These are phyloP conservation scores for Augochlorella aurata DNA, from an alignment of 2,888 invertebrate genomes.

Conservation along the genomic window DNA sequence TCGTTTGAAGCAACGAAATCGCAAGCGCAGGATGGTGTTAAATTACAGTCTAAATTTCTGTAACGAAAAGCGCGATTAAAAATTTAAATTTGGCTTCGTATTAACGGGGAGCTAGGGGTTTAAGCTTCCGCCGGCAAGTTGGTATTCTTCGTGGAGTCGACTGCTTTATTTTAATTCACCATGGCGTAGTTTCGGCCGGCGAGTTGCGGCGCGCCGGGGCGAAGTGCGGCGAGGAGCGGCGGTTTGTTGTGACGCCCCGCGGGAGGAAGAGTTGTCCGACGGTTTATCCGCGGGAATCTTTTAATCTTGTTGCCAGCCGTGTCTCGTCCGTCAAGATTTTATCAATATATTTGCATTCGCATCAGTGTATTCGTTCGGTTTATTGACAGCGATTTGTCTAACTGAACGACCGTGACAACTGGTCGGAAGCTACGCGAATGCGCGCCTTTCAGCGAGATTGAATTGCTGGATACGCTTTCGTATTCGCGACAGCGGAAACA, in stretches of 20 bases:
- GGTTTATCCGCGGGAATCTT: slow-evolving; percentile 53
- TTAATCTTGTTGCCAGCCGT: slow-evolving; percentile 50
- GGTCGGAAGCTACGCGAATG: not conserved
- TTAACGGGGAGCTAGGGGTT: slow-evolving; percentile 36
- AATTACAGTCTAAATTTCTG: not conserved
- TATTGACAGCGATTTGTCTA: slow-evolving; percentile 45
- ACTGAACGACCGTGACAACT: slow-evolving; percentile 1
- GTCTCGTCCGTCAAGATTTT: slow-evolving; percentile 56
- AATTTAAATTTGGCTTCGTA: slow-evolving; percentile 2
- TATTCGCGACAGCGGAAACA: not conserved
- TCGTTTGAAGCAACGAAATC: not conserved
- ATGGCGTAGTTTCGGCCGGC: slow-evolving; percentile 13
- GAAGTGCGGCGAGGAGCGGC: not conserved
- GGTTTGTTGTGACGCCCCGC: slow-evolving; percentile 11
- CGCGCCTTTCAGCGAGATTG: slow-evolving; percentile 4
- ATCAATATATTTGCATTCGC: slow-evolving; percentile 55
- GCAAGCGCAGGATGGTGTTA: not conserved
- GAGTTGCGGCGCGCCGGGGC: too few relatives aligned
- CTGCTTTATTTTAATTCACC: slow-evolving; percentile 59
- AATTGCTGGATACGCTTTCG: not conserved
- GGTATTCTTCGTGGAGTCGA: slow-evolving; percentile 47
- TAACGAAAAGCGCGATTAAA: not conserved
- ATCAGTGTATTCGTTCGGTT: slow-evolving; percentile 35
- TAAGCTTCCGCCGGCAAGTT: slow-evolving; percentile 44
- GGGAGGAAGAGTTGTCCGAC: not conserved